Evolutionary conservation across 2,888 invertebrate genomes (phyloP).

Genomic region (Aspidapion aeneum): DNA sequence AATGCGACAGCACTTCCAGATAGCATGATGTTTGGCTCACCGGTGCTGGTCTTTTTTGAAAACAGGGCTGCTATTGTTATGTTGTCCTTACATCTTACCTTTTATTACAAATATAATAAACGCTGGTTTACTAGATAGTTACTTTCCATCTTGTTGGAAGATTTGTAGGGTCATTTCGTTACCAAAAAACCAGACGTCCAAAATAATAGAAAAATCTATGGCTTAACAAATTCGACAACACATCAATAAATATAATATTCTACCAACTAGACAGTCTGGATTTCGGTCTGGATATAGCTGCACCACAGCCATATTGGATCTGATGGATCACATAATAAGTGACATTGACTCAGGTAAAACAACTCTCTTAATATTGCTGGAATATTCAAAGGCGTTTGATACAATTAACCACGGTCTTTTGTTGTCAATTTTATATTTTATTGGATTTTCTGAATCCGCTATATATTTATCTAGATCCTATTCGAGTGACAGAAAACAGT

Average conservation of each 20-base stretch:
- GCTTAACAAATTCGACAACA: neutral
- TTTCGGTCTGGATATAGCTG: constrained; percentile 4
- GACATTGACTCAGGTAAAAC: neutral
- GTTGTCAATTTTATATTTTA: too few species aligned
- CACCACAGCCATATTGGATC: neutral
- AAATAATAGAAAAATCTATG: constrained; percentile 3
- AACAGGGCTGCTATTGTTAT: neutral
- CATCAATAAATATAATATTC: neutral
- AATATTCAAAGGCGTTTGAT: constrained; percentile 4
- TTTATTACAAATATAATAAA: neutral
- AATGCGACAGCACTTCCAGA: too few species aligned
- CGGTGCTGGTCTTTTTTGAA: too few species aligned
- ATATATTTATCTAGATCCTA: too few species aligned
- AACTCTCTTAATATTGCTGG: neutral
- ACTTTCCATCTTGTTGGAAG: neutral
- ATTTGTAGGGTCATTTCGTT: neutral
- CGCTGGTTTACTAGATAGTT: neutral
- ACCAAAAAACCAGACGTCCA: neutral
- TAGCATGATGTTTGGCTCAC: too few species aligned
- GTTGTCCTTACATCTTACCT: neutral
- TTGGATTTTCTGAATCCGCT: too few species aligned
- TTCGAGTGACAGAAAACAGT: constrained; percentile 9
- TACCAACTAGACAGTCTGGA: neutral
- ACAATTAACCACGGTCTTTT: neutral
- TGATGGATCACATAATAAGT: neutral